Percentiles rank a stretch among this genome's conserved stretches.
Evolutionary conservation across 2,888 invertebrate species (phyloP).

Genomic region (Mycogona germanica): DNA sequence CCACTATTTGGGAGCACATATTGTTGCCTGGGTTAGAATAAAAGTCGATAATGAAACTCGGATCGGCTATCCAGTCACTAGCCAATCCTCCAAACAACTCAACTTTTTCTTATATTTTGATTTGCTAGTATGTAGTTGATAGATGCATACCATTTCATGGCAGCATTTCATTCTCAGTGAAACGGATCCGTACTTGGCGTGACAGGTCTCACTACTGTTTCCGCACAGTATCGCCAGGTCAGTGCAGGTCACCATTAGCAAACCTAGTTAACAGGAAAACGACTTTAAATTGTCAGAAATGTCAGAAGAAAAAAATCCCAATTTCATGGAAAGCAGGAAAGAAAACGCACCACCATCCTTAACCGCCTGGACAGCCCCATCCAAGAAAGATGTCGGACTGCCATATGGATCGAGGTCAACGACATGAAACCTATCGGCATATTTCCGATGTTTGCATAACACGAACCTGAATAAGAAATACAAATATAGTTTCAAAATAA

Average conservation of each 20-base stretch:
- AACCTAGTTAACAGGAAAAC: conserved; percentile 42
- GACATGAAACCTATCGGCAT: conserved; percentile 60
- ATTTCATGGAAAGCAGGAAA: not conserved
- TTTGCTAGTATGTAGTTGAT: not conserved
- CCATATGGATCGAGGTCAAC: conserved; percentile 98
- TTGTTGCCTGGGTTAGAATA: too few species aligned
- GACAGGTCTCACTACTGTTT: conserved; percentile 86
- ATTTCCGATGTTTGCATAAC: conserved; percentile 64
- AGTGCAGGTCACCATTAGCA: conserved; percentile 90
- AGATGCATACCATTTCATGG: conserved; percentile 73
- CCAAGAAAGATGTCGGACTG: conserved; percentile 82
- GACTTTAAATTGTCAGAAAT: not conserved
- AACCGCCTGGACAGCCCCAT: conserved; percentile 57
- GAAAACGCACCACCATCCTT: conserved; percentile 31
- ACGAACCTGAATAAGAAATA: conserved; percentile 48
- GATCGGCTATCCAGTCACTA: too few species aligned
- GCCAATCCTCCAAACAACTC: too few species aligned
- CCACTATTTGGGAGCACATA: too few species aligned
- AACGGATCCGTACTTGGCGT: conserved; percentile 82
- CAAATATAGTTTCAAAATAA: not conserved
- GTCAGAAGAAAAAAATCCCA: not conserved
- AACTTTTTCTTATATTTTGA: too few species aligned
- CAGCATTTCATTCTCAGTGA: conserved; percentile 74
- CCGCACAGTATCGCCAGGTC: conserved; percentile 87
- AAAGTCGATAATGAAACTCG: not conserved